A percentile compares a stretch with the other conserved stretches of the same genome.
Conservation (phyloP, 2,797 vertebrate genomes). For the Megalops cyprinoides region DNA sequence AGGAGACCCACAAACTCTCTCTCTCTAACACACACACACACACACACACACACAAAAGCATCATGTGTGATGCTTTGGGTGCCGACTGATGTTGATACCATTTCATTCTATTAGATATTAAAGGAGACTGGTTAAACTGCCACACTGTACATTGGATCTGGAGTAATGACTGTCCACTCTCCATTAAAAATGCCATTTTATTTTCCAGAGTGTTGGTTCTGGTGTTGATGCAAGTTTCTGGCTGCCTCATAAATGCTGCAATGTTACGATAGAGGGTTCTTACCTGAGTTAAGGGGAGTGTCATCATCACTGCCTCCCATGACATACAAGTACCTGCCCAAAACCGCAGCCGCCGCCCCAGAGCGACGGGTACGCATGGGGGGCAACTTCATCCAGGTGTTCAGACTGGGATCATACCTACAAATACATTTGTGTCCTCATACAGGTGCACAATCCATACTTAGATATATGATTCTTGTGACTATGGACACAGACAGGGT, state of each 20-base stretch:
- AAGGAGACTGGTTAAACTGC: no score
- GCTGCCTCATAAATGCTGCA: background rate
- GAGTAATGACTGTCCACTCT: background rate
- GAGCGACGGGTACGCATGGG: conserved; percentile 48
- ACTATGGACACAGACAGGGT: background rate
- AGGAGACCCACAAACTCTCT: background rate
- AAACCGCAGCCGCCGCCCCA: conserved; percentile 47
- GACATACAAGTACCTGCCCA: conserved; percentile 54
- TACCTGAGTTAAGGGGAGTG: conserved; percentile 53
- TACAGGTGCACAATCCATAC: background rate
- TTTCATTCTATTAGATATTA: no score
- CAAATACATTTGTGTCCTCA: background rate
- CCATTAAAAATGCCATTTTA: background rate
- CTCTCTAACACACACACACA: no score
- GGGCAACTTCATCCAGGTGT: conserved; percentile 53
- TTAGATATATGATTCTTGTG: background rate
- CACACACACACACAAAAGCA: conserved; percentile 13
- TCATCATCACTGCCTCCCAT: conserved; percentile 55
- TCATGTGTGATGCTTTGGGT: no score
- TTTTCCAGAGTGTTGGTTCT: background rate
- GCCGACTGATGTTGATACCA: no score
- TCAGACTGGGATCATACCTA: conserved; percentile 56
- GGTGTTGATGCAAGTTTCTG: background rate
- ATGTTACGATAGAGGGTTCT: background rate
- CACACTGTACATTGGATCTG: no score